Percentiles rank a stretch among this genome's conserved stretches.
phyloP scores from a whole-genome alignment of 2,888 invertebrate genomes.

The Embidobia sp. region DNA sequence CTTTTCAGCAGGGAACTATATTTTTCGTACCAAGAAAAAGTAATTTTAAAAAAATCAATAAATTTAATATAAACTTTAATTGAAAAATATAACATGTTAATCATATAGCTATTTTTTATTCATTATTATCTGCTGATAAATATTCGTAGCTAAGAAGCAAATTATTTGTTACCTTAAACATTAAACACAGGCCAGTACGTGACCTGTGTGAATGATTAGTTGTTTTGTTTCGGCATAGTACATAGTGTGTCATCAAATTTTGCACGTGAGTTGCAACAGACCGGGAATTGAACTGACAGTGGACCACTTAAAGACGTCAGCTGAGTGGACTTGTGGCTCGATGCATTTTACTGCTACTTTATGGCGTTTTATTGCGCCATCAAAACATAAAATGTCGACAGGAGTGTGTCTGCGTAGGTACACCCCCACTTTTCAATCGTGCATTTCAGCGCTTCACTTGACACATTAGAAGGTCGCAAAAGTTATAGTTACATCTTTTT shows the following conservation, averaged over 20 bases:
- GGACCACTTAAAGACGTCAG: conserved; percentile 81
- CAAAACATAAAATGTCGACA: conserved; percentile 81
- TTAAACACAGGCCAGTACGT: background rate
- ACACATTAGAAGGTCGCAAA: conserved; percentile 56
- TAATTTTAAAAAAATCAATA: no score
- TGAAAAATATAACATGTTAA: no score
- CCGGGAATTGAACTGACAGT: conserved; percentile 68
- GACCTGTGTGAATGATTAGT: conserved; percentile 3
- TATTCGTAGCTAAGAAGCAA: background rate
- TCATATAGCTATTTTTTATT: no score
- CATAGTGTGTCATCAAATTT: conserved; percentile 43
- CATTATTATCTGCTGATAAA: conserved; percentile 1
- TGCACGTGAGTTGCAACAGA: conserved; percentile 71
- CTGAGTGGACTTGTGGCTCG: conserved; percentile 81
- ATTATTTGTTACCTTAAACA: no score
- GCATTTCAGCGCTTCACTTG: conserved; percentile 50
- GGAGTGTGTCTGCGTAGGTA: conserved; percentile 78
- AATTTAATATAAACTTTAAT: no score
- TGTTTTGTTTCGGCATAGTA: no score
- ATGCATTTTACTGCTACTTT: conserved; percentile 82
- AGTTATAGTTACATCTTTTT: conserved; percentile 43
- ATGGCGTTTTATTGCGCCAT: conserved; percentile 81
- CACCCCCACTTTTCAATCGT: conserved; percentile 74
- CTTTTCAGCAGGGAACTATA: no score
- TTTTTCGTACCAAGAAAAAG: no score